Evolutionary conservation across 30 jellyfish, hydroid and myxozoan species (phyloP).

Genomic region (Pseudorhiza aurosa): DNA sequence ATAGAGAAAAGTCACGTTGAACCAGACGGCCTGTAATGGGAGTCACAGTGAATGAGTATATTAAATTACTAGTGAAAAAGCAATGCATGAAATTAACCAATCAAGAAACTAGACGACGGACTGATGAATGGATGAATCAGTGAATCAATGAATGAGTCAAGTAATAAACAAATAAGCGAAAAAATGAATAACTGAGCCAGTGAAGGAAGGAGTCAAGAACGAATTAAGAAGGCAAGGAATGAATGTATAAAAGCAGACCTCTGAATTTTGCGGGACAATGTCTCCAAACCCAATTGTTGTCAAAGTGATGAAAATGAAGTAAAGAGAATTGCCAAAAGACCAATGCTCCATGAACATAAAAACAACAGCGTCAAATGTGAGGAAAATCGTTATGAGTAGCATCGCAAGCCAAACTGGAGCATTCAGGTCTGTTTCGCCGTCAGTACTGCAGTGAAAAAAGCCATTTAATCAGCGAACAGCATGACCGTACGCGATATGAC

Average conservation of each 20-base stretch:
- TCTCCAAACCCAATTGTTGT: constrained; percentile 97
- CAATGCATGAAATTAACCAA: too few species aligned
- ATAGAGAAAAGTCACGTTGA: constrained; percentile 85
- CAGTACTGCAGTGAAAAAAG: constrained; percentile 74
- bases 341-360: constrained; percentile 87
- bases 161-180: neutral
- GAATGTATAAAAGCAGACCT: constrained; percentile 33
- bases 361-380: constrained; percentile 82
- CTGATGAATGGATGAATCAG: neutral
- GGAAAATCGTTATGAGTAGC: constrained; percentile 51
- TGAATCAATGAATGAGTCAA: neutral
- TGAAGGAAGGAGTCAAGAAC: neutral
- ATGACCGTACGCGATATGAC: too few species aligned
- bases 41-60: too few species aligned
- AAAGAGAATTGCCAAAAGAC: constrained; percentile 80
- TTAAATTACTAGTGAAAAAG: neutral
- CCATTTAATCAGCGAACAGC: too few species aligned
- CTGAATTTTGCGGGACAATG: constrained; percentile 86
- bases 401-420: constrained; percentile 97
- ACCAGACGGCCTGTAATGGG: constrained; percentile 88
- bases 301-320: constrained; percentile 84
- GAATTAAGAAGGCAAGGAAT: neutral
- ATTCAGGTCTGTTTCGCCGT: constrained; percentile 78
- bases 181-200: neutral
- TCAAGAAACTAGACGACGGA: too few species aligned